phyloP scores from a whole-genome alignment of 1,140 invertebrate species.

The Saccostrea echinata region DNA sequence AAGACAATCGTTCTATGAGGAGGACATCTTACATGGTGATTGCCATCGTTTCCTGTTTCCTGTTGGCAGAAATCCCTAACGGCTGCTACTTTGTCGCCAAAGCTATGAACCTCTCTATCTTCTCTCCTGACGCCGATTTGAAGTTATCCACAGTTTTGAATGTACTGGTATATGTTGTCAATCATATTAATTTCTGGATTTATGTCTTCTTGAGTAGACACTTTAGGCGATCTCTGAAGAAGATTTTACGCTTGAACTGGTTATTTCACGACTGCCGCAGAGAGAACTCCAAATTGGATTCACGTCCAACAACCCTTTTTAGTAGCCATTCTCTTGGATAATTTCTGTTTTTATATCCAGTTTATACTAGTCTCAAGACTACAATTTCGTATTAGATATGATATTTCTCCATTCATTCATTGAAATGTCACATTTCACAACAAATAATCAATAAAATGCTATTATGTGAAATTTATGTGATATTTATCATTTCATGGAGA shows the following conservation, averaged over 20 bases:
- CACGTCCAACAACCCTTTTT: background rate
- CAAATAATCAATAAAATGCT: background rate
- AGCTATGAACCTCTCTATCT: constrained; percentile 31
- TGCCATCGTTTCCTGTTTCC: constrained; percentile 6
- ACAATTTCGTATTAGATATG: background rate
- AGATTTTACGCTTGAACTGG: constrained; percentile 13
- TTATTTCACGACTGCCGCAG: background rate
- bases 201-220: constrained; percentile 53
- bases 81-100: constrained; percentile 50
- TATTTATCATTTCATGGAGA: too few species aligned
- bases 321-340: background rate
- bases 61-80: constrained; percentile 42
- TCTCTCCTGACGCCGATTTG: background rate
- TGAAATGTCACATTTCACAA: background rate
- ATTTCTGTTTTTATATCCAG: background rate
- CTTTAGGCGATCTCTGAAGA: constrained; percentile 49
- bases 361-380: background rate
- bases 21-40: constrained; percentile 48
- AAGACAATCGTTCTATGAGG: constrained; percentile 47
- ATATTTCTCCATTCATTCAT: background rate
- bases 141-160: constrained; percentile 51
- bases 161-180: constrained; percentile 49
- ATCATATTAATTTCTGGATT: constrained; percentile 59
- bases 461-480: too few species aligned
- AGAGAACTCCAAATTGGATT: constrained; percentile 5